Evolutionary conservation across 2,888 invertebrate genomes (phyloP), one percentile per base, ranked within the genome.

Genomic region (Eristalinus sepulchralis): DNA sequence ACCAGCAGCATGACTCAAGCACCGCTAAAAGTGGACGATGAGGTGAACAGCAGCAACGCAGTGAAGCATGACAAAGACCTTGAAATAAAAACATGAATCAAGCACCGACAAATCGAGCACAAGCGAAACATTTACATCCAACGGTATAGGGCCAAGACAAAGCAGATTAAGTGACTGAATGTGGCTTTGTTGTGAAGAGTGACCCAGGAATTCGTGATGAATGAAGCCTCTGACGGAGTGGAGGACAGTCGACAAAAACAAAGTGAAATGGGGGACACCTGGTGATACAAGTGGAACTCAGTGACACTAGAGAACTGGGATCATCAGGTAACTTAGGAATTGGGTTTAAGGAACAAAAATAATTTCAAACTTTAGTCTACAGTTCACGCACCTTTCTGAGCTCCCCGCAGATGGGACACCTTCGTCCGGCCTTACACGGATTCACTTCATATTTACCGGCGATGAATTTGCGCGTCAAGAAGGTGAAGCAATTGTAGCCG

Each of bases 371-470:
- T n/a, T n/a, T n/a, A n/a, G n/a, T n/a, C n/a, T 27, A 27, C 27
- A 27, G 27, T 27, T 8, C 27, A 64, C 82, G 59, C 39, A 83
- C 83, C 83, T 83, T 72, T 33, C n/a, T 60, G 2, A 31, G 13
- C 31, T n/a, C 62, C 33, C 76, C 70, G 57, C 82, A 82, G n/a
- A 66, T 76, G 8, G 76, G 70, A 39, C 83, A 83, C 27, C 55
- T 77, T n/a, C 39, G 27, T 33, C 71, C 72, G 1, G 57, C 1
- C 20, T 22, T 22, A 57, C 36, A 36, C 17, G 88, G 78, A 75
- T 89, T 89, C 64, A 88, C 88, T 73, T 83, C 84, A 86, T 88
- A 88, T 73, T 87, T 88, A 6, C 86, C 88, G 36, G 80, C 82
- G 11, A 75, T 68, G 0, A 85, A 81, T 57, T 71, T 82, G 17